phyloP scores from a whole-genome alignment of 1,140 invertebrate species.

The Diorhabda elongata region DNA sequence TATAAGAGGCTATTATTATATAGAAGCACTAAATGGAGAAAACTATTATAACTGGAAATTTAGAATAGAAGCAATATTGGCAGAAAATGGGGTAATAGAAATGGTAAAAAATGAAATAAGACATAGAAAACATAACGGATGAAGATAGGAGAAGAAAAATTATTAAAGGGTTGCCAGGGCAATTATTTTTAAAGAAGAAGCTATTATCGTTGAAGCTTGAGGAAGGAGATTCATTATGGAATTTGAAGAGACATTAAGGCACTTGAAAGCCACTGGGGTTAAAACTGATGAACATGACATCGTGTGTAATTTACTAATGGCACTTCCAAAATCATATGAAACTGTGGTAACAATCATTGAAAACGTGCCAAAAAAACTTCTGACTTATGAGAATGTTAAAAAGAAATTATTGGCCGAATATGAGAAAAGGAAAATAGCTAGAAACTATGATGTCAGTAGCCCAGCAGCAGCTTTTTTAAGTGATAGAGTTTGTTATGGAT shows the following conservation, averaged over 20 bases:
- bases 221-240: constrained; percentile 23
- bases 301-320: constrained; percentile 23
- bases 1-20: too few relatives aligned
- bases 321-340: constrained; percentile 26
- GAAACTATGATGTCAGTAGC: background rate
- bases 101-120: constrained; percentile 9
- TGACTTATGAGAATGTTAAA: constrained; percentile 20
- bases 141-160: constrained; percentile 9
- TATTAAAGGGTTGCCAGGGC: constrained; percentile 22
- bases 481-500: constrained; percentile 10
- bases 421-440: constrained; percentile 4
- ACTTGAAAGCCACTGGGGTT: constrained; percentile 22
- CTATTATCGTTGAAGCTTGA: constrained; percentile 24
- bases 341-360: constrained; percentile 23
- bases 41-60: constrained; percentile 23
- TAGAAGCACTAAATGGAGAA: background rate
- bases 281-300: constrained; percentile 24
- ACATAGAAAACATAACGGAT: constrained; percentile 4
- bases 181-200: constrained; percentile 25
- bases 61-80: constrained; percentile 21
- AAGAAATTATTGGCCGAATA: constrained; percentile 16
- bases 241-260: constrained; percentile 27
- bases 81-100: constrained; percentile 21
- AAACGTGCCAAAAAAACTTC: constrained; percentile 18
- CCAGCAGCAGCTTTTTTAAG: background rate